phyloP scores from a whole-genome alignment of 2,888 invertebrate genomes.

The Celastrina argiolus region DNA sequence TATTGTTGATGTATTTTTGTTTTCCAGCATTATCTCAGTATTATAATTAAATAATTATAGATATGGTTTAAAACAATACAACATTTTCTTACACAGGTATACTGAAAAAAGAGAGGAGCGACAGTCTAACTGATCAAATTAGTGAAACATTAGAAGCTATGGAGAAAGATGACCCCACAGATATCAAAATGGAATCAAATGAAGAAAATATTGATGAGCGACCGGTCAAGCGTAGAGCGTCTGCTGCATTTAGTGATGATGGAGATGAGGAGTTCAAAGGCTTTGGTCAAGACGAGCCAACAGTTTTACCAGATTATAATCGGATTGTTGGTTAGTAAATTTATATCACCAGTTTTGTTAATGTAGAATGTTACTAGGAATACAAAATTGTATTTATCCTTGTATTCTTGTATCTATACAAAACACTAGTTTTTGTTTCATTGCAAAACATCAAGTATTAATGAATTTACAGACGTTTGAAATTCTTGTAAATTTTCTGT shows the following conservation, averaged over 20 bases:
- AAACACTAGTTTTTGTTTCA: too few species aligned
- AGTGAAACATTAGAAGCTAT: slow-evolving; percentile 11
- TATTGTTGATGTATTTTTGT: background rate
- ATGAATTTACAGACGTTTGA: too few species aligned
- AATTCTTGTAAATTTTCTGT: too few species aligned
- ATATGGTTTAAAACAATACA: too few species aligned
- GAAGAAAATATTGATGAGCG: slow-evolving; percentile 31
- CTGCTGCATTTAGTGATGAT: slow-evolving; percentile 55
- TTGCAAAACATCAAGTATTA: too few species aligned
- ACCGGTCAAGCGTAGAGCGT: slow-evolving; percentile 62
- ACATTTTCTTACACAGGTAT: background rate
- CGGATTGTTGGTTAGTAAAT: slow-evolving; percentile 53
- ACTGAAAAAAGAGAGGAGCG: slow-evolving; percentile 22
- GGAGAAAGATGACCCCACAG: slow-evolving; percentile 25
- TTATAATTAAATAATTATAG: background rate
- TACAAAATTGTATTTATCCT: too few species aligned
- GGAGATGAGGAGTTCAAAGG: slow-evolving; percentile 58
- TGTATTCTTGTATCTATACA: too few species aligned
- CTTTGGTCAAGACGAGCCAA: slow-evolving; percentile 47
- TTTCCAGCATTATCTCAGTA: background rate
- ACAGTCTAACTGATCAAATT: slow-evolving; percentile 26
- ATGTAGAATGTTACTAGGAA: too few species aligned
- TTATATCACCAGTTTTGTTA: background rate
- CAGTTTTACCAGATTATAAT: slow-evolving; percentile 47
- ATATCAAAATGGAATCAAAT: slow-evolving; percentile 27